Conservation (phyloP, 2,797 vertebrate species). For the Sebastes steindachneri region DNA sequence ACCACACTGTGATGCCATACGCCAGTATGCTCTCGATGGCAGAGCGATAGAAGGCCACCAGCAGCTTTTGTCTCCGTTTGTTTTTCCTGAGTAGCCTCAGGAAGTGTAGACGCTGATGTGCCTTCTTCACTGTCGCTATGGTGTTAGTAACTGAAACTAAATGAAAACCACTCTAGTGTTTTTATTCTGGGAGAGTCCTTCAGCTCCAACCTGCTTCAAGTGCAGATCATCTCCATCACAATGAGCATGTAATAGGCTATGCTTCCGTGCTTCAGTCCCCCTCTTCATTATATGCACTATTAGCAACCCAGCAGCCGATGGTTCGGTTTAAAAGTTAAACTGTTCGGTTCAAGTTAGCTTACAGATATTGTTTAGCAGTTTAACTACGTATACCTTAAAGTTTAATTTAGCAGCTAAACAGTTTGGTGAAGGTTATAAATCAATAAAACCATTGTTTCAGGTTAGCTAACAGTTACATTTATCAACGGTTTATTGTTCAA, state of each 20-base stretch:
- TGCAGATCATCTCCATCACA: conserved; percentile 13
- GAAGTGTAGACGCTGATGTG: too few relatives aligned
- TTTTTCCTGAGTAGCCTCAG: too few relatives aligned
- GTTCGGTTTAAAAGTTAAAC: neutral
- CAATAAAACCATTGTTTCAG: neutral
- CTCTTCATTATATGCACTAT: neutral
- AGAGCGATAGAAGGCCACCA: too few relatives aligned
- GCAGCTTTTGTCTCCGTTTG: too few relatives aligned
- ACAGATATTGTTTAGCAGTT: neutral
- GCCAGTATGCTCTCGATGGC: too few relatives aligned
- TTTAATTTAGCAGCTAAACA: neutral
- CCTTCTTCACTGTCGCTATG: too few relatives aligned
- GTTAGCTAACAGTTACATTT: neutral
- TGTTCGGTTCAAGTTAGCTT: neutral
- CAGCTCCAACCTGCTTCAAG: neutral
- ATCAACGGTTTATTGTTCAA: neutral
- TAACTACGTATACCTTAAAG: neutral
- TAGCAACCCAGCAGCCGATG: neutral
- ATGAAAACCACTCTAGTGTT: conserved; percentile 12
- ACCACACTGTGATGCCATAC: too few relatives aligned
- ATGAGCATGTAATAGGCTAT: neutral
- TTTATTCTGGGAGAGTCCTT: conserved; percentile 10
- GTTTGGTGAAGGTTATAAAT: neutral
- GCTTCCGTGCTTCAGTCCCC: neutral
- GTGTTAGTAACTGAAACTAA: too few relatives aligned